Evolutionary conservation across 2,888 invertebrate species (phyloP), one percentile per base, ranked within the genome.

Genomic region (Oeneis ivallda): DNA sequence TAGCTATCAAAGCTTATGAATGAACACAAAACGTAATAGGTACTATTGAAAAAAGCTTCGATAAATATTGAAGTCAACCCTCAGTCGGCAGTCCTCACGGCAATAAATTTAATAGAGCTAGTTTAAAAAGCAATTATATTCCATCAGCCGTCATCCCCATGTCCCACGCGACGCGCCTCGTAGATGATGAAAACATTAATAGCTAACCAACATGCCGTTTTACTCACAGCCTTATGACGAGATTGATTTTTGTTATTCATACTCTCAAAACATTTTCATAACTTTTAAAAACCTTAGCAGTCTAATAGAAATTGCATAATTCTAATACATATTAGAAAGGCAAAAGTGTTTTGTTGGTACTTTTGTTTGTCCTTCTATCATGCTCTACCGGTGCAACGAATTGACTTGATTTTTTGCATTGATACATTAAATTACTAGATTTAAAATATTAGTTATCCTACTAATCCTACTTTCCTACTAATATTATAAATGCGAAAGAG

Each of bases 111-210:
- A 56, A 56, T 56, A 19, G 41, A 56, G 19, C 41, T 56, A 39
- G 56, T 56, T 56, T 56, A 56, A 56, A 56, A 56, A 41, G 39
- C 56, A 56, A 56, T 56, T 56, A 56, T 41, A 39, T 56, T 56
- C 56, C 56, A 56, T 56, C 56, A 56, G 17, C 56, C 41, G 56
- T 41, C 56, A 41, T 26, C 56, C 56, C 56, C 17, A 54, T 41
- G 53, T 53, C 32, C 37, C 54, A 2, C 56, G 41, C 56, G 19
- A 41, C 17, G 41, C 19, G 19, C 3, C 39, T 19, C 8, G 8
- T 10, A 19, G 11, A 41, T 39, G 17, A 56, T 39, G 17, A 56
- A 56, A 56, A 56, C 56, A 39, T 54, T 26, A 19, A 52, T 50
- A 41, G 19, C 56, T 41, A 39, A 56, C 56, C 41, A 41, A 41